Base-by-base conservation (phyloP, 2,113 vertebrate genomes). In the Atlantisia rogersi region DNA sequence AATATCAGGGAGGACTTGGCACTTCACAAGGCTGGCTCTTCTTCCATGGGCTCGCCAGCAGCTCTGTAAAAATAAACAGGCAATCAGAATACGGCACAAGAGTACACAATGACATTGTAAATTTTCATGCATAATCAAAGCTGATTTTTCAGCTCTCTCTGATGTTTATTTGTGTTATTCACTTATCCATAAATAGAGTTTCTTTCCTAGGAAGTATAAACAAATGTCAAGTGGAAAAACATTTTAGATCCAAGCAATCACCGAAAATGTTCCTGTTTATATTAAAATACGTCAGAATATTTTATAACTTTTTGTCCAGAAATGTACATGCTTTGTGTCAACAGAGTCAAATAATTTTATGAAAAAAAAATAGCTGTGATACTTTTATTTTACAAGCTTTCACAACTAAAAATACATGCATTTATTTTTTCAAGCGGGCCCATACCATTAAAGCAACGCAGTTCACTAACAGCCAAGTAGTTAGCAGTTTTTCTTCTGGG, bases 131-230 rank as follows among this genome's bases (percentile, higher is more conserved):
- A 99, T 99, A 99, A 99, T 99, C 99, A 99, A 99, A 99, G 98
- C 98, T 98, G 98, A 99, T 99, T 99, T 99, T 99, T 99, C 97
- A 99, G 98, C 98, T 96, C 98, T 98, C 98, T 97, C 98, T 97
- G 94, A 98, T 99, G 99, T 99, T 99, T 99, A 99, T 99, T 99
- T 99, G 98, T 99, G 98, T 98, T 99, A 98, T 98, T 98, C 98
- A 98, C 97, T 98, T 99, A 98, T 99, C 98, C 98, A 98, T 99
- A 99, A 99, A 99, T 99, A 99, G 98, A 98, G 97, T 98, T 98
- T 98, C 98, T 98, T 99, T 99, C 98, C 98, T 98, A 98, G 98
- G 98, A 99, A 98, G 98, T 98, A 99, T 99, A 99, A 99, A 99
- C 99, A 99, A 97, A 98, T 98, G 98, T 98, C 98, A 98, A 98